A percentile compares a stretch with the other conserved stretches of the same genome.
Evolutionary conservation across 2,797 vertebrate species (phyloP).

Genomic region (Anniella stebbinsi): DNA sequence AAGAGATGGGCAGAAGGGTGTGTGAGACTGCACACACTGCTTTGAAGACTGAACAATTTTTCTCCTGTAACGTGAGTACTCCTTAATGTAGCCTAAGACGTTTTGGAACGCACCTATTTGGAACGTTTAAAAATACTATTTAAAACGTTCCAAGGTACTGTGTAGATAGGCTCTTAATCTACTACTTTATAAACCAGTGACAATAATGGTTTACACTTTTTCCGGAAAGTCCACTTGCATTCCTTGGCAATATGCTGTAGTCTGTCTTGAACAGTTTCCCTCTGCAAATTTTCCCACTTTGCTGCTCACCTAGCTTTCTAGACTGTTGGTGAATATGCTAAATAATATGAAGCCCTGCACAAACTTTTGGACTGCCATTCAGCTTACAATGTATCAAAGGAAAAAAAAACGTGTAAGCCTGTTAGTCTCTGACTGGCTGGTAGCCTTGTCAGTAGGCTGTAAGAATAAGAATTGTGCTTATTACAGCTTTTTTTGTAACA

Average conservation of each 20-base stretch:
- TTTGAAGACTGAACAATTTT: no score
- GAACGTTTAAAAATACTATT: no score
- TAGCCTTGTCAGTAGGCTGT: neutral
- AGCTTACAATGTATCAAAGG: no score
- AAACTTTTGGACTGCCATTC: neutral
- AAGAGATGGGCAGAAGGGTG: no score
- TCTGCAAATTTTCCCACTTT: neutral
- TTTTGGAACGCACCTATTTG: no score
- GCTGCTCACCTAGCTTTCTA: no score
- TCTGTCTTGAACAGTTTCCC: neutral
- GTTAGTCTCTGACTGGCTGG: no score
- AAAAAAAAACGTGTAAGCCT: neutral
- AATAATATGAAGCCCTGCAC: neutral
- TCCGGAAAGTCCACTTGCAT: neutral
- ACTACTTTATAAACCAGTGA: neutral
- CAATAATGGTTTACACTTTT: neutral
- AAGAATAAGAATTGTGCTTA: neutral
- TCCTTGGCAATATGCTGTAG: neutral
- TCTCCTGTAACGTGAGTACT: no score
- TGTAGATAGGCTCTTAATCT: no score
- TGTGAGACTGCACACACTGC: no score
- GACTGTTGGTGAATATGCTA: neutral
- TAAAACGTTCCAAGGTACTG: no score
- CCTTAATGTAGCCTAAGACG: no score
- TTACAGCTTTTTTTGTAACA: neutral